These are phyloP conservation scores for Lasioglossum villosulum DNA, from an alignment of 2,888 invertebrate genomes.

Conservation along the genomic window DNA sequence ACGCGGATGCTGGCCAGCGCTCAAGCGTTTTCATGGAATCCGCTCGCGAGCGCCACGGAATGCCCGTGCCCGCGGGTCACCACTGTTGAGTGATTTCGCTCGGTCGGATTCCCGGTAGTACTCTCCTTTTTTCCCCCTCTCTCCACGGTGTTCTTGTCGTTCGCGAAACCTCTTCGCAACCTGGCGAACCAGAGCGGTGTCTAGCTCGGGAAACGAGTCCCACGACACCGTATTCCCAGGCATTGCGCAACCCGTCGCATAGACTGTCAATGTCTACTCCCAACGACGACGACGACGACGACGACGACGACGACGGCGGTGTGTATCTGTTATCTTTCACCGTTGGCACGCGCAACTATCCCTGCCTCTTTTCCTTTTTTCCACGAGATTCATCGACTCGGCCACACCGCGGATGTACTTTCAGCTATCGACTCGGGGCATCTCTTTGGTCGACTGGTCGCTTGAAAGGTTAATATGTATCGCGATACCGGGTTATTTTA, in stretches of 20 bases:
- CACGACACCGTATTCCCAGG: constrained; percentile 16
- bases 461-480: constrained; percentile 52
- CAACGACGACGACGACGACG: background rate
- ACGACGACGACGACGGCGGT: background rate
- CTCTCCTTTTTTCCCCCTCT: background rate
- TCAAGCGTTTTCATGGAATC: constrained; percentile 54
- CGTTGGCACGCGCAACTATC: constrained; percentile 27
- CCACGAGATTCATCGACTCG: constrained; percentile 42
- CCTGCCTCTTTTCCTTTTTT: background rate
- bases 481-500: constrained; percentile 36
- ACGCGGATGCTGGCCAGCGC: constrained; percentile 40
- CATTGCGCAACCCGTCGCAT: constrained; percentile 39
- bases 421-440: constrained; percentile 39
- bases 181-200: background rate
- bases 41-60: constrained; percentile 38
- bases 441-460: constrained; percentile 47
- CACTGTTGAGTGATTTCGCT: constrained; percentile 59
- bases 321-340: constrained; percentile 23
- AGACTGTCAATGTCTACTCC: constrained; percentile 53
- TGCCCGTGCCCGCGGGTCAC: constrained; percentile 54
- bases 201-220: background rate
- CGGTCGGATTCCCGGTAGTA: constrained; percentile 42
- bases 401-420: constrained; percentile 18
- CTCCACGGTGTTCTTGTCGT: background rate
- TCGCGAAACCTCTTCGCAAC: background rate